Conservation (phyloP, 2,888 invertebrate genomes). For the Metellina segmentata region DNA sequence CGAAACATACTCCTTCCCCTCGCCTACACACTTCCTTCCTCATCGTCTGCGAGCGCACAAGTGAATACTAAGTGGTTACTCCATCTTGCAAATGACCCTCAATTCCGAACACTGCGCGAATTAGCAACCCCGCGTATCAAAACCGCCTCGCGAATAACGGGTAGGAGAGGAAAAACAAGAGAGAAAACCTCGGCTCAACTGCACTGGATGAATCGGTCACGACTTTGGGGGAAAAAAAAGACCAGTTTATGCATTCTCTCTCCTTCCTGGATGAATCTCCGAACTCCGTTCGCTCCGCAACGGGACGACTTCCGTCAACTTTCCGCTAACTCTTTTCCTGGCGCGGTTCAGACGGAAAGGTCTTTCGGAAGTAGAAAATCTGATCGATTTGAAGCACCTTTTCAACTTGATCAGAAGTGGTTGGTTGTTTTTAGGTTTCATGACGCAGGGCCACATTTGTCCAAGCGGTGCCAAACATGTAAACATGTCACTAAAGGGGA, state of each 20-base stretch:
- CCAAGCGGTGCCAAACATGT: too few relatives aligned
- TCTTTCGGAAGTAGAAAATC: background rate
- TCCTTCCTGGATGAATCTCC: background rate
- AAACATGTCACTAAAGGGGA: too few relatives aligned
- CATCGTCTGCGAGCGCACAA: background rate
- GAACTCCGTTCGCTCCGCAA: background rate
- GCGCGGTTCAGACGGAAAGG: background rate
- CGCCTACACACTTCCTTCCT: background rate
- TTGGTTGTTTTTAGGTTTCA: too few relatives aligned
- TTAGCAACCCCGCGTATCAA: constrained; percentile 17
- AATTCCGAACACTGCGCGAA: constrained; percentile 2
- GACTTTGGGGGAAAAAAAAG: constrained; percentile 42
- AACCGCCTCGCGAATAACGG: too few relatives aligned
- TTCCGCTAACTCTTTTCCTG: constrained; percentile 25
- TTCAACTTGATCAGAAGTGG: too few relatives aligned
- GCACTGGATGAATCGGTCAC: constrained; percentile 74
- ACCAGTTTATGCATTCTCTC: constrained; percentile 31
- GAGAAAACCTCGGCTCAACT: constrained; percentile 43
- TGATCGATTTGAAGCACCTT: too few relatives aligned
- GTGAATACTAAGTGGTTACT: constrained; percentile 21
- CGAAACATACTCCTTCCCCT: background rate
- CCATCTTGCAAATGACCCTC: constrained; percentile 50
- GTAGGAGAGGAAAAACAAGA: too few relatives aligned
- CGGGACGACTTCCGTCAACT: constrained; percentile 70
- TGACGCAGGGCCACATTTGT: too few relatives aligned